Percentiles rank a stretch among this genome's conserved stretches.
Conservation (phyloP, 2,888 invertebrate species). For the Molanna angustata region DNA sequence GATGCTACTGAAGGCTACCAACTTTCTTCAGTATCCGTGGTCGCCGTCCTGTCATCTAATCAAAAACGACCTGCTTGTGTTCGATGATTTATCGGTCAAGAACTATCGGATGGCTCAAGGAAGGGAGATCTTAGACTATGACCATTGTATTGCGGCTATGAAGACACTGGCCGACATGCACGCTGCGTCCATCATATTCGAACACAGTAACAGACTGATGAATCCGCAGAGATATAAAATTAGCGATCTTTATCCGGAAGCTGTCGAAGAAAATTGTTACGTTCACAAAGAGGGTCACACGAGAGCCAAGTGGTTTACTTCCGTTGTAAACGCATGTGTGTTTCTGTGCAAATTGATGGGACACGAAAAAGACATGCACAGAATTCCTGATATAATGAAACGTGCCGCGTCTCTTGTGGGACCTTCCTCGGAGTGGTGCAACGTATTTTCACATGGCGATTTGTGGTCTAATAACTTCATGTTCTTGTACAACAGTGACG, state of each 20-base stretch:
- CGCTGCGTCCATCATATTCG: conserved; percentile 52
- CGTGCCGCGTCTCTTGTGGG: conserved; percentile 39
- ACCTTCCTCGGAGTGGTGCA: conserved; percentile 43
- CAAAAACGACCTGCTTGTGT: conserved; percentile 43
- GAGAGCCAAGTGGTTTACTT: conserved; percentile 43
- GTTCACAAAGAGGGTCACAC: conserved; percentile 38
- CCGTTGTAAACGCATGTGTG: conserved; percentile 43
- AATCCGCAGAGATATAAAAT: conserved; percentile 33
- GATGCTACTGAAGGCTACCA: conserved; percentile 33
- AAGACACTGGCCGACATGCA: conserved; percentile 52
- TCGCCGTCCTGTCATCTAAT: conserved; percentile 36
- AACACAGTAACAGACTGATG: conserved; percentile 39
- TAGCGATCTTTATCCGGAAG: conserved; percentile 35
- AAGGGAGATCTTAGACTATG: conserved; percentile 42
- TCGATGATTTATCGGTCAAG: conserved; percentile 42
- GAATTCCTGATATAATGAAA: conserved; percentile 38
- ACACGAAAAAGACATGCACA: conserved; percentile 30
- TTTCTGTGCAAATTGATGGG: conserved; percentile 42
- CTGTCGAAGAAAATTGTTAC: conserved; percentile 36
- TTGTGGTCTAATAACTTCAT: conserved; percentile 64
- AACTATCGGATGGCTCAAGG: conserved; percentile 21
- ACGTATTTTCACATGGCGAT: conserved; percentile 60
- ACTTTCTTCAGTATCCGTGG: conserved; percentile 33
- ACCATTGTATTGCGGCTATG: conserved; percentile 49
- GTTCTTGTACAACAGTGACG: conserved; percentile 47